A percentile compares a stretch with the other conserved stretches of the same genome.
phyloP scores from a whole-genome alignment of 2,113 vertebrate genomes.

The Setophaga kirtlandii region DNA sequence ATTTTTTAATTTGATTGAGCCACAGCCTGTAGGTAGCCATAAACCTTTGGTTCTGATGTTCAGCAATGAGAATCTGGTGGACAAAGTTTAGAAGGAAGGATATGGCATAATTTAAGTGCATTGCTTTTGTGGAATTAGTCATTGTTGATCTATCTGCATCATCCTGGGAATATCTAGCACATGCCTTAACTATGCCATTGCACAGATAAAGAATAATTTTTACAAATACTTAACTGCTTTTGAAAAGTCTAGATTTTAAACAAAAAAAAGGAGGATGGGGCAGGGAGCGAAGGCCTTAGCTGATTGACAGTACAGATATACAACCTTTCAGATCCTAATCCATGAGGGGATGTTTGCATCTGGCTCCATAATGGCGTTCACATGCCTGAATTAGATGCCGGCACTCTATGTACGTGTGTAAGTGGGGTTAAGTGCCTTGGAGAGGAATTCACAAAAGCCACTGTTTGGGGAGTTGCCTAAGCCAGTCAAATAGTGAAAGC shows the following conservation, averaged over 20 bases:
- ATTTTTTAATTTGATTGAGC: not conserved
- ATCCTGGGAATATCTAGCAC: not conserved
- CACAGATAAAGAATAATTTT: not conserved
- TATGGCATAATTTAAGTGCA: not conserved
- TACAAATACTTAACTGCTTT: not conserved
- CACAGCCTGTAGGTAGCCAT: not conserved
- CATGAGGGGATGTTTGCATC: constrained; percentile 4
- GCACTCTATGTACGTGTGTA: not conserved
- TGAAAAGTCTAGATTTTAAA: not conserved
- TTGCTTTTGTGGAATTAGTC: not conserved
- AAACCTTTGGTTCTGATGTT: not conserved
- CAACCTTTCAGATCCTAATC: constrained; percentile 20
- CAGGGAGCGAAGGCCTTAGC: not conserved
- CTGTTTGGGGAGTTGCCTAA: constrained; percentile 13
- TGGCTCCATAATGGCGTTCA: constrained; percentile 18
- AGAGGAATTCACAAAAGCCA: constrained; percentile 17
- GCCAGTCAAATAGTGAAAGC: constrained; percentile 12
- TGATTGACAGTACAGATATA: not conserved
- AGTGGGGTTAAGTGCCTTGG: not conserved
- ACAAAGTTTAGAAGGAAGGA: not conserved
- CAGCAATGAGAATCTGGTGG: not conserved
- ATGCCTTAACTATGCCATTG: not conserved
- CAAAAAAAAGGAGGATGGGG: not conserved
- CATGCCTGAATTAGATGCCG: not conserved
- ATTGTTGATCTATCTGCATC: not conserved